Percentiles rank a stretch among this genome's conserved stretches.
These are phyloP conservation scores for Lampris megalopsis DNA, from an alignment of 2,113 vertebrate species.

Conservation along the genomic window DNA sequence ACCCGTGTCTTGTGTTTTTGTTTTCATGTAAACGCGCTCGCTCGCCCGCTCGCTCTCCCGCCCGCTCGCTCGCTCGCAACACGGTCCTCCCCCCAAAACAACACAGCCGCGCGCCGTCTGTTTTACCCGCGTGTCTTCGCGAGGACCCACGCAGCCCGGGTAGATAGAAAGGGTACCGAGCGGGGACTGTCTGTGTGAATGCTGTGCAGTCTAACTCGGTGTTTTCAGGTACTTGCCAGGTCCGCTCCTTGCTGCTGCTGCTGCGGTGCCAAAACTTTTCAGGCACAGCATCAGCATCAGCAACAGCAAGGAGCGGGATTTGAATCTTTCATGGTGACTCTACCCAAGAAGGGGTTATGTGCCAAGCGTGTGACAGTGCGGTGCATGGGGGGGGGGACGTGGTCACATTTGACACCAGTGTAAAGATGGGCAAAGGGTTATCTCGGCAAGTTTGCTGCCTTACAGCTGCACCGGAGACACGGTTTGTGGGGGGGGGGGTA, in stretches of 20 bases:
- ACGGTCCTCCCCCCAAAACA: slow-evolving; percentile 62
- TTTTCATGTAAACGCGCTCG: slow-evolving; percentile 78
- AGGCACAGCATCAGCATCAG: background rate
- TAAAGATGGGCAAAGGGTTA: background rate
- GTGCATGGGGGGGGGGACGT: background rate
- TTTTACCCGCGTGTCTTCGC: slow-evolving; percentile 40
- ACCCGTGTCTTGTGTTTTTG: slow-evolving; percentile 79
- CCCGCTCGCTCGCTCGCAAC: slow-evolving; percentile 63
- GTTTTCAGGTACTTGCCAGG: slow-evolving; percentile 15
- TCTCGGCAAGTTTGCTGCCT: background rate
- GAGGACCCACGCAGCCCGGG: background rate
- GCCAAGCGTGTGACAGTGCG: background rate
- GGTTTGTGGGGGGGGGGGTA: background rate
- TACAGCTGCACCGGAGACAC: background rate
- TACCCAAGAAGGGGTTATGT: background rate
- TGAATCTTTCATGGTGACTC: background rate
- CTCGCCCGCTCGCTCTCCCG: slow-evolving; percentile 63
- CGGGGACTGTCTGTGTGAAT: too few relatives aligned
- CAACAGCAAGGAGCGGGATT: background rate
- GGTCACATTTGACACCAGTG: background rate
- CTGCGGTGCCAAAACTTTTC: slow-evolving; percentile 45
- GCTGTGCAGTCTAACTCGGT: background rate
- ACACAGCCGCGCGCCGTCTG: slow-evolving; percentile 45
- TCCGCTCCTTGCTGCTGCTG: too few relatives aligned
- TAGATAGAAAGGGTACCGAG: too few relatives aligned